phyloP scores from a whole-genome alignment of 2,888 invertebrate genomes.

The Cyclophora albipunctata region DNA sequence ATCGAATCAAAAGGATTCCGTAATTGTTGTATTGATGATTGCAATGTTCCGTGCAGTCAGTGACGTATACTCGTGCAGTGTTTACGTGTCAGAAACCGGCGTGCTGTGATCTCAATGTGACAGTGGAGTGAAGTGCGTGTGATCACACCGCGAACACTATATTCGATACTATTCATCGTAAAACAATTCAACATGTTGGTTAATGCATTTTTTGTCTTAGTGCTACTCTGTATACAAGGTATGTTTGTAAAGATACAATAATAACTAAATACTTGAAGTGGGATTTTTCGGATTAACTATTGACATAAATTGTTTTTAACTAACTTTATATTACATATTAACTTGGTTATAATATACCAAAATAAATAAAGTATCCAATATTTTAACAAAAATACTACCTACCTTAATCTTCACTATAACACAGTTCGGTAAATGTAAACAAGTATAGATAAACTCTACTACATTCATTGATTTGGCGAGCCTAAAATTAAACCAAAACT shows the following conservation, averaged over 20 bases:
- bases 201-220: conserved; percentile 31
- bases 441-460: too few species aligned
- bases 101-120: conserved; percentile 24
- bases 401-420: too few species aligned
- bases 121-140: conserved; percentile 27
- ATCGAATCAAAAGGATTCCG: conserved; percentile 27
- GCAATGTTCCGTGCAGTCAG: conserved; percentile 19
- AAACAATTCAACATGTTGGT: conserved; percentile 34
- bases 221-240: conserved; percentile 52
- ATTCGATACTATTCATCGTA: conserved; percentile 14
- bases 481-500: too few species aligned
- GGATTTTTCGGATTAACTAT: too few species aligned
- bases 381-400: too few species aligned
- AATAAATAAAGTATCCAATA: too few species aligned
- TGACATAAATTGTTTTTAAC: too few species aligned
- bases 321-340: too few species aligned
- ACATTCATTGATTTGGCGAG: too few species aligned
- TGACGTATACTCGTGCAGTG: conserved; percentile 21
- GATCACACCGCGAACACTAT: conserved; percentile 19
- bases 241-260: conserved; percentile 5
- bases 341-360: too few species aligned
- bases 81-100: conserved; percentile 2
- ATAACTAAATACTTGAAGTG: too few species aligned
- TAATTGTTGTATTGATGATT: conserved; percentile 29
- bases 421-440: too few species aligned